Evolutionary conservation across 2,113 vertebrate species (phyloP), one percentile per base, ranked within the genome.

Genomic region (Capra hircus): DNA sequence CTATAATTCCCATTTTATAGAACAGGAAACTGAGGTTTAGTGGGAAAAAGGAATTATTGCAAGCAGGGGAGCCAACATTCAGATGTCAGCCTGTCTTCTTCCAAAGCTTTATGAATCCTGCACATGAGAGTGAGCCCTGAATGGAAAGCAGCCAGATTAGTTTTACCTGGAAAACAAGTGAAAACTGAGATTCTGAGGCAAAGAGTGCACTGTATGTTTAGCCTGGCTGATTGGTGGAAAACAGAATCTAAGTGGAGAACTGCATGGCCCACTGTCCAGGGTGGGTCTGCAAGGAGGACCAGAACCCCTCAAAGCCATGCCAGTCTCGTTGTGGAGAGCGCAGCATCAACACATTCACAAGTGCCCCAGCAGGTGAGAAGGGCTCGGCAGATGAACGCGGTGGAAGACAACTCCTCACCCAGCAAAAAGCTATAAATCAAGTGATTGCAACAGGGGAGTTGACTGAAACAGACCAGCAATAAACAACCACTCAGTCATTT

Each of bases 341-440:
- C n/a, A 10, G 84, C 2, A 36, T n/a, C 97, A 36, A 14, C 95
- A 53, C 71, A 67, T 77, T 25, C 17, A 9, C 33, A 40, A 78
- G 96, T 50, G 94, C 97, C 98, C 97, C 88, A 77, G 98, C 97
- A 98, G 98, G 98, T 98, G 97, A 98, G 97, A 94, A 98, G 89
- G 74, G 9, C 96, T 94, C 60, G 0, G 19, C 12, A 6, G 89
- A 60, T 91, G 23, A 96, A 97, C 95, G 83, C 97, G 80, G 21
- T 67, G 52, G 78, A 95, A 96, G 91, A 94, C 40, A 91, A 57
- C 94, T 97, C 95, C 50, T 90, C 93, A 84, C 78, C 82, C 96
- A 96, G 97, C 98, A 89, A 62, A 94, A 92, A 88, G 95, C 87
- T 48, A 67, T 98, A 97, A 98, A 98, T 98, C 97, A 98, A 88